These are phyloP conservation scores for Enteromius viviparus DNA, from an alignment of 2,797 vertebrate species.

Conservation along the genomic window DNA sequence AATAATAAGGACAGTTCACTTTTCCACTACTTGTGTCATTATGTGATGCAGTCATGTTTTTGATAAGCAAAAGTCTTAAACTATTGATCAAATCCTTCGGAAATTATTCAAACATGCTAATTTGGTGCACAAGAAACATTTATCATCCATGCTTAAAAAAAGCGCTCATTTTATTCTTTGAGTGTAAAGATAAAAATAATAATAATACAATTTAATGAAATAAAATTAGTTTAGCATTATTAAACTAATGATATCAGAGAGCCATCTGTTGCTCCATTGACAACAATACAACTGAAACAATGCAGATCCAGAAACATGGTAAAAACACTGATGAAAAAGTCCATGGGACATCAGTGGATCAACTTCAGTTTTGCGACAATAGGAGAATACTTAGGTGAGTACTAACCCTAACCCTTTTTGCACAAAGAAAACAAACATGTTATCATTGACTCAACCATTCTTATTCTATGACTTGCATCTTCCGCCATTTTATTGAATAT, in stretches of 20 bases:
- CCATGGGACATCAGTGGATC: too few species aligned
- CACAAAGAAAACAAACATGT: too few species aligned
- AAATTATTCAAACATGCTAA: not conserved
- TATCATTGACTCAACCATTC: too few species aligned
- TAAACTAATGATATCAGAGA: not conserved
- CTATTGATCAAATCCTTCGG: not conserved
- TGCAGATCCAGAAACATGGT: too few species aligned
- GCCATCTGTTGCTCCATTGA: too few species aligned
- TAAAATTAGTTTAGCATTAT: not conserved
- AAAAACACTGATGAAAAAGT: too few species aligned
- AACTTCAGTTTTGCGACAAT: too few species aligned
- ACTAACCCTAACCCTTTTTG: too few species aligned
- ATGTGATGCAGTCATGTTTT: not conserved
- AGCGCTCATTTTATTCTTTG: not conserved
- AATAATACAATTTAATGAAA: not conserved
- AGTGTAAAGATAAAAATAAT: not conserved
- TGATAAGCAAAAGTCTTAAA: not conserved
- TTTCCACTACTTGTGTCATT: constrained; percentile 22
- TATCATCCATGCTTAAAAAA: not conserved
- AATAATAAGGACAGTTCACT: constrained; percentile 59
- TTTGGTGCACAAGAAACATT: not conserved
- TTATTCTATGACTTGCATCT: too few species aligned
- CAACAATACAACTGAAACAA: too few species aligned
- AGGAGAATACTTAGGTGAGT: too few species aligned
- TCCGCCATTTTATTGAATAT: too few species aligned